Percentiles rank a stretch among this genome's conserved stretches.
phyloP scores from a whole-genome alignment of 2,113 vertebrate genomes.

The Cyprinodon brontotheroides region DNA sequence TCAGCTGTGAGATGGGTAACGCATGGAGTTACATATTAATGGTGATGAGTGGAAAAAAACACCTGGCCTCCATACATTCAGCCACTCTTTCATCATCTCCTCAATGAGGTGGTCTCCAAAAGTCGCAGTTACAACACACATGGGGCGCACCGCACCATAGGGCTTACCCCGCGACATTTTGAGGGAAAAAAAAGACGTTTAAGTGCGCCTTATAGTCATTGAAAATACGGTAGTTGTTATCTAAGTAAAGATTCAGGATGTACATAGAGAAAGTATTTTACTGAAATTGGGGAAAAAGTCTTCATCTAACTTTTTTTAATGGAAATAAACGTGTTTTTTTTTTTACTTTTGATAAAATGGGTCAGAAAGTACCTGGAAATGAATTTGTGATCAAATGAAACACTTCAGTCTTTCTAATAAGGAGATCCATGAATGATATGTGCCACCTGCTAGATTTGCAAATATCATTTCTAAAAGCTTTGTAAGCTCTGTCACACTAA shows the following conservation, averaged over 20 bases:
- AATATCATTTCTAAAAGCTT: slow-evolving; percentile 72
- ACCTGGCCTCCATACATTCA: too few relatives aligned
- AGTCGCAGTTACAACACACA: too few relatives aligned
- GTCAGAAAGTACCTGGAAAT: slow-evolving; percentile 69
- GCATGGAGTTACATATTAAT: too few relatives aligned
- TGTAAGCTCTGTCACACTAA: slow-evolving; percentile 75
- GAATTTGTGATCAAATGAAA: slow-evolving; percentile 73
- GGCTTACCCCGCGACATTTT: too few relatives aligned
- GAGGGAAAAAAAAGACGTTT: too few relatives aligned
- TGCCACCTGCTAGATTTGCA: slow-evolving; percentile 66
- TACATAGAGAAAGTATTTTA: neutral
- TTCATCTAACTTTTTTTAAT: slow-evolving; percentile 40
- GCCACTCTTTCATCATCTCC: too few relatives aligned
- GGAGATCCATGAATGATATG: slow-evolving; percentile 64
- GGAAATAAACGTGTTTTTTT: neutral
- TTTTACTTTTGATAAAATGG: slow-evolving; percentile 63
- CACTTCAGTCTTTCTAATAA: slow-evolving; percentile 71
- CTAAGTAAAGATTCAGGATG: slow-evolving; percentile 1
- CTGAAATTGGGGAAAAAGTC: slow-evolving; percentile 50
- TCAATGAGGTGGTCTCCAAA: too few relatives aligned
- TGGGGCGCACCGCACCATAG: too few relatives aligned
- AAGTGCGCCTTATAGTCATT: too few relatives aligned
- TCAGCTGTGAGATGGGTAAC: too few relatives aligned
- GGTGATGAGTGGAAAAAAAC: too few relatives aligned
- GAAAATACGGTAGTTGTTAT: too few relatives aligned